Evolutionary conservation across 2,888 invertebrate species (phyloP).

Genomic region (Drosophila pullipes): DNA sequence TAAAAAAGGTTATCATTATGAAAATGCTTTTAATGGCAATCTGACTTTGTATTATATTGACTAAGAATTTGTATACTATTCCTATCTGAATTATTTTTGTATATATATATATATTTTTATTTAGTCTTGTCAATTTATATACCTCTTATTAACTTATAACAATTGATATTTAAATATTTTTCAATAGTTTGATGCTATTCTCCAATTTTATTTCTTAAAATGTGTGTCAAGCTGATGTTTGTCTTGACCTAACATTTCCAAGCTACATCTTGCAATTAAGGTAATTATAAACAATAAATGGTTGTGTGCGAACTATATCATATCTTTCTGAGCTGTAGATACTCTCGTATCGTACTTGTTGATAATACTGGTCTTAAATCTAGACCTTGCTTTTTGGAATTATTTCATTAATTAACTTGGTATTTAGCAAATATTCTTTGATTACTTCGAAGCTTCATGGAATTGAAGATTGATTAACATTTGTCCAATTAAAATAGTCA

Average conservation of each 20-base stretch:
- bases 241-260: not conserved
- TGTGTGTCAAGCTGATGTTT: not conserved
- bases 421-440: not conserved
- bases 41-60: not conserved
- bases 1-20: slow-evolving; percentile 13
- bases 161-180: not conserved
- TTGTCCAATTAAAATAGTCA: not conserved
- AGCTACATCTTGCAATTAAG: slow-evolving; percentile 18
- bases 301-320: too few relatives aligned
- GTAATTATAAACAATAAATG: slow-evolving; percentile 12
- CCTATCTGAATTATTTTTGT: too few relatives aligned
- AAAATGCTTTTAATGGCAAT: slow-evolving; percentile 3
- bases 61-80: too few relatives aligned
- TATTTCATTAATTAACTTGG: not conserved
- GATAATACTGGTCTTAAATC: too few relatives aligned
- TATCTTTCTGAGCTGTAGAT: not conserved
- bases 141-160: not conserved
- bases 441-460: too few relatives aligned
- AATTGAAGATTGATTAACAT: not conserved
- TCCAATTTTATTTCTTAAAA: too few relatives aligned
- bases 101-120: not conserved
- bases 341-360: not conserved
- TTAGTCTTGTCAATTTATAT: not conserved
- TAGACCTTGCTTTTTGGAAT: not conserved
- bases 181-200: not conserved